Evolutionary conservation across 2,888 invertebrate species (phyloP).

Genomic region (Lathronympha strigana): DNA sequence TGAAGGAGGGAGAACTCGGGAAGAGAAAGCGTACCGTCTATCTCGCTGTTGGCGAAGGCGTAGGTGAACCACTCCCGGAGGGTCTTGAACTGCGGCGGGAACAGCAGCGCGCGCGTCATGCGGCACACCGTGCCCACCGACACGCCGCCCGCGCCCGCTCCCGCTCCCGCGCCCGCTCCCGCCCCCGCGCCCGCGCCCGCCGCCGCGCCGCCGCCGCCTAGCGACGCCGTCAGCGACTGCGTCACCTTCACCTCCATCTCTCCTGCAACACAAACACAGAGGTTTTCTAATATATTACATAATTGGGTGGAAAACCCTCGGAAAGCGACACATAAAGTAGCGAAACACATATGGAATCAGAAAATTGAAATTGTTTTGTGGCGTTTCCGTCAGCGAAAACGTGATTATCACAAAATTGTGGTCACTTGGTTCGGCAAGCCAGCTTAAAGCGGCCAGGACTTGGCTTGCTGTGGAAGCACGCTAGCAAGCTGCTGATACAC

Average conservation of each 20-base stretch:
- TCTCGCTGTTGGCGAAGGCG: slow-evolving; percentile 96
- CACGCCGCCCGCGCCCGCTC: slow-evolving; percentile 88
- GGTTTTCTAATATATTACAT: too few relatives aligned
- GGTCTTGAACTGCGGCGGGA: slow-evolving; percentile 97
- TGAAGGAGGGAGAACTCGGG: too few relatives aligned
- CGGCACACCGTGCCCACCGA: slow-evolving; percentile 98
- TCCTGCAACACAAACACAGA: slow-evolving; percentile 60
- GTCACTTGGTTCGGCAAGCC: too few relatives aligned
- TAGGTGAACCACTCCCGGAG: slow-evolving; percentile 98
- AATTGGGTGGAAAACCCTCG: too few relatives aligned
- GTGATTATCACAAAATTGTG: too few relatives aligned
- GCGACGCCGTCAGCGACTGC: slow-evolving; percentile 94
- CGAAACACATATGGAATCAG: too few relatives aligned
- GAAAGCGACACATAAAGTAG: too few relatives aligned
- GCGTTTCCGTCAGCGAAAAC: too few relatives aligned
- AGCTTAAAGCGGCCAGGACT: too few relatives aligned
- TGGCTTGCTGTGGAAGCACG: too few relatives aligned
- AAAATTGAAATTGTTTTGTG: too few relatives aligned
- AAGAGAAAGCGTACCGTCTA: slow-evolving; percentile 88
- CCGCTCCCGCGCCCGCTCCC: slow-evolving; percentile 69
- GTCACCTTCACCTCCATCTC: slow-evolving; percentile 91
- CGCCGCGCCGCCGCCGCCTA: slow-evolving; percentile 87
- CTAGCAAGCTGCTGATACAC: background rate
- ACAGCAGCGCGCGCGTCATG: slow-evolving; percentile 94
- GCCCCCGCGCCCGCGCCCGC: slow-evolving; percentile 95